These are phyloP conservation scores for Paramormyrops hopkinsi DNA, from an alignment of 2,797 vertebrate genomes.

Conservation along the genomic window DNA sequence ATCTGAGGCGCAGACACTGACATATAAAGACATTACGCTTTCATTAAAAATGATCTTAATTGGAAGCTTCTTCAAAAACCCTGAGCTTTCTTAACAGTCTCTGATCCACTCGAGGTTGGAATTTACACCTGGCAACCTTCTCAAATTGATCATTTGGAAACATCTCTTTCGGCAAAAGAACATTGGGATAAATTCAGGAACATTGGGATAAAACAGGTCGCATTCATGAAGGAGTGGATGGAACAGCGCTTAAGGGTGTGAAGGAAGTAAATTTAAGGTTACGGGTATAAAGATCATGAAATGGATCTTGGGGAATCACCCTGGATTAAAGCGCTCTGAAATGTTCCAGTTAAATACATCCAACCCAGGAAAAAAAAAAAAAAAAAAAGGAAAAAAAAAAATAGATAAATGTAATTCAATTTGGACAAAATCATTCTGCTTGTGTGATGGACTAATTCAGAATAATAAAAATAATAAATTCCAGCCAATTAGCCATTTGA, in stretches of 20 bases:
- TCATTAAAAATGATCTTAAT: background rate
- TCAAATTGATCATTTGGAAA: background rate
- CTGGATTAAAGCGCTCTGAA: background rate
- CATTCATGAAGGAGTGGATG: background rate
- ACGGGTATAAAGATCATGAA: background rate
- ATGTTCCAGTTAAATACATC: background rate
- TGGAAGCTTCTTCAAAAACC: background rate
- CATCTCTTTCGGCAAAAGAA: background rate
- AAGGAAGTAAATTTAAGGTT: background rate
- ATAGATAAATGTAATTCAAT: background rate
- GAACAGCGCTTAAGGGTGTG: background rate
- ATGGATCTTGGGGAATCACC: background rate
- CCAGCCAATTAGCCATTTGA: background rate
- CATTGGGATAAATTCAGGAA: no score
- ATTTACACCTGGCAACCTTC: background rate
- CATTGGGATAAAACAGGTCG: background rate
- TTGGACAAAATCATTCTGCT: background rate
- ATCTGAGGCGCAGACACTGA: background rate
- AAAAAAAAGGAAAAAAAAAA: background rate
- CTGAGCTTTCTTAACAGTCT: background rate
- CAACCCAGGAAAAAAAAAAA: background rate
- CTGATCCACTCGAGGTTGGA: background rate
- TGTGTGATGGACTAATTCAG: background rate
- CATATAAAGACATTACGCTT: background rate
- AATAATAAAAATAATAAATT: background rate